Conservation (phyloP, 2,797 vertebrate genomes). For the Iguana delicatissima region DNA sequence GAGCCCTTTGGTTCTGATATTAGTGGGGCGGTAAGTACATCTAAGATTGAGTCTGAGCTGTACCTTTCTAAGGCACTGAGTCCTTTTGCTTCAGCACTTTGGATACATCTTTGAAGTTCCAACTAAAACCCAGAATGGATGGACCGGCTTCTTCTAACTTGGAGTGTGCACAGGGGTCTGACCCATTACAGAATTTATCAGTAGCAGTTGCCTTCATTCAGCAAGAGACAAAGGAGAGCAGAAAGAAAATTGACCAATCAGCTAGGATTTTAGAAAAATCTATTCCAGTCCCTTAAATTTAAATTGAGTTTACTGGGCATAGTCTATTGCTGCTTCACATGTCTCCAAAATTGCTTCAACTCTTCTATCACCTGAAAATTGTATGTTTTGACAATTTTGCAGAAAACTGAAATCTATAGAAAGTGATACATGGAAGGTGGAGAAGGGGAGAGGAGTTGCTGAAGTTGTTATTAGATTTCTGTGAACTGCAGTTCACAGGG, state of each 20-base stretch:
- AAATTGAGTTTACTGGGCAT: neutral
- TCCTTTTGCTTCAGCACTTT: too few species aligned
- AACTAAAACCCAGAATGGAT: too few species aligned
- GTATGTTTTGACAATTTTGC: neutral
- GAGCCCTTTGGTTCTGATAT: too few species aligned
- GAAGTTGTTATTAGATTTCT: too few species aligned
- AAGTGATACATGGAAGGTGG: slow-evolving; percentile 23
- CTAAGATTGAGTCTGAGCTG: too few species aligned
- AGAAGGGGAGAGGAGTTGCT: too few species aligned
- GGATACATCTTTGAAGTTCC: too few species aligned
- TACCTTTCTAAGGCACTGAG: too few species aligned
- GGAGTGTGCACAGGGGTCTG: neutral
- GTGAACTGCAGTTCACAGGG: slow-evolving; percentile 25
- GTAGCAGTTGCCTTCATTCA: neutral
- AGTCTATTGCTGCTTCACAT: neutral
- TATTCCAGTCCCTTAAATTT: too few species aligned
- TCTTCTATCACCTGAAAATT: neutral
- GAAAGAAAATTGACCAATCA: neutral
- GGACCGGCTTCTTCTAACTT: neutral
- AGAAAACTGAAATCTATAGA: slow-evolving; percentile 18
- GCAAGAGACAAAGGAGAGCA: neutral
- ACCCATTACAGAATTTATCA: neutral
- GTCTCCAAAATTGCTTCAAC: neutral
- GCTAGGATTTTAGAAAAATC: neutral
- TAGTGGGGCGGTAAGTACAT: too few species aligned